Base-by-base conservation (phyloP, 2,113 vertebrate species). In the Verasper variegatus region DNA sequence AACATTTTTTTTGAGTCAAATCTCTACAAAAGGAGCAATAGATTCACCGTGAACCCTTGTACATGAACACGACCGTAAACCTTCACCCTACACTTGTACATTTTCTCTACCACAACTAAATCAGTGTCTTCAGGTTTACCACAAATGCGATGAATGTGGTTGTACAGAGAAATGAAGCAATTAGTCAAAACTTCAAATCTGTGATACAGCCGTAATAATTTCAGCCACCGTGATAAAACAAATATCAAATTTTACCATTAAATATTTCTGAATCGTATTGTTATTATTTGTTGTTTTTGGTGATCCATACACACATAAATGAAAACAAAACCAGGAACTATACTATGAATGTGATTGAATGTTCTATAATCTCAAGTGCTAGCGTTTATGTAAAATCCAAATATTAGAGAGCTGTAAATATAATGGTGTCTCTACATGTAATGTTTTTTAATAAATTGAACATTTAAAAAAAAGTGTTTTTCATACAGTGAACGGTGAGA, bases 111-210 rank as follows among this genome's bases (percentile, higher is more conserved):
- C n/a, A 24, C 3, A 59, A 54, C 40, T 68, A 42, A 70, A 42
- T 21, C 18, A 40, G 54, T 11, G 23, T 52, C 0, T 27, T 56
- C 26, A 60, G 62, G 2, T 14, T 57, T 37, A 49, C 52, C 40
- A 57, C 24, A 49, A n/a, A 69, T 37, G 51, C 26, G 21, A 61
- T 52, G 26, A 47, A 65, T 42, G 52, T 68, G 49, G n/a, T 59
- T 74, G 57, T 45, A 66, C 37, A 40, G 66, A 14, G 5, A 27
- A n/a, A 27, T 65, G 27, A 51, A 51, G 62, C 11, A 62, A 37
- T 72, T 40, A 68, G 71, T 14, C 79, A 40, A 80, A 86, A 79
- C 68, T 76, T 27, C 31, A 73, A 76, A 65, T 27, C 47, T 69
- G 51, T 58, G 69, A 67, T 2, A 5, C 27, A 7, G 4, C 27